Conservation (phyloP, 2,113 vertebrate species). For the Platichthys flesus region DNA sequence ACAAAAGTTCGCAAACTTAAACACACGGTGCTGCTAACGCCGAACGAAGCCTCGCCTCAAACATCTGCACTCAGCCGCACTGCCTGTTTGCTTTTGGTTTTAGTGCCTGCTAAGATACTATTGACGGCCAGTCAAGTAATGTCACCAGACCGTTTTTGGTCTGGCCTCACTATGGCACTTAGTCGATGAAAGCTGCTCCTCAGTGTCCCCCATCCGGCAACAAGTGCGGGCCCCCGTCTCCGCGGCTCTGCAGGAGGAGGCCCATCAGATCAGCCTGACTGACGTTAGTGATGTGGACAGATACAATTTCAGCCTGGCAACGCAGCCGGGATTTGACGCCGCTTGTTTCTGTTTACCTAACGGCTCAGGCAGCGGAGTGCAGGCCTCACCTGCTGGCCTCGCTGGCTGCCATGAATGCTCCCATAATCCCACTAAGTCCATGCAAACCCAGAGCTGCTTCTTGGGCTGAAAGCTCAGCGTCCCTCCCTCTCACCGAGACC, state of each 20-base stretch:
- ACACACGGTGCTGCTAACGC: slow-evolving; percentile 26
- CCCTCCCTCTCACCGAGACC: slow-evolving; percentile 62
- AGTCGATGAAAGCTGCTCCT: slow-evolving; percentile 87
- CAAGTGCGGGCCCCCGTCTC: slow-evolving; percentile 77
- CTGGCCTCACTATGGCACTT: slow-evolving; percentile 85
- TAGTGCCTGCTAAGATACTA: slow-evolving; percentile 88
- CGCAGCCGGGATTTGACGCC: slow-evolving; percentile 63
- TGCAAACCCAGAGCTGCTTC: slow-evolving; percentile 77
- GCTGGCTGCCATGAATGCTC: slow-evolving; percentile 91
- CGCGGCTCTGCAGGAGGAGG: slow-evolving; percentile 45
- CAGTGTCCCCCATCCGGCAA: slow-evolving; percentile 80
- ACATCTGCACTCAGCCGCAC: slow-evolving; percentile 54
- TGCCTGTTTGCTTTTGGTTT: slow-evolving; percentile 82
- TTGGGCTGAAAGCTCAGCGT: slow-evolving; percentile 54
- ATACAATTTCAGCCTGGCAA: slow-evolving; percentile 90
- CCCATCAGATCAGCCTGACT: slow-evolving; percentile 79
- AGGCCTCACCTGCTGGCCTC: slow-evolving; percentile 92
- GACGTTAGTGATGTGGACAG: slow-evolving; percentile 74
- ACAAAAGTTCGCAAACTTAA: slow-evolving; percentile 46
- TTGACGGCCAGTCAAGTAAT: slow-evolving; percentile 90
- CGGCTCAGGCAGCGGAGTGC: slow-evolving; percentile 87
- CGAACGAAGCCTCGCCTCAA: slow-evolving; percentile 7
- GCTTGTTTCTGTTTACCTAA: slow-evolving; percentile 89
- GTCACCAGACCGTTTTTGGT: slow-evolving; percentile 92
- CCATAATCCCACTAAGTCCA: slow-evolving; percentile 88